Base-by-base conservation (phyloP, 2,113 vertebrate genomes). In the Hydrolagus affinis region DNA sequence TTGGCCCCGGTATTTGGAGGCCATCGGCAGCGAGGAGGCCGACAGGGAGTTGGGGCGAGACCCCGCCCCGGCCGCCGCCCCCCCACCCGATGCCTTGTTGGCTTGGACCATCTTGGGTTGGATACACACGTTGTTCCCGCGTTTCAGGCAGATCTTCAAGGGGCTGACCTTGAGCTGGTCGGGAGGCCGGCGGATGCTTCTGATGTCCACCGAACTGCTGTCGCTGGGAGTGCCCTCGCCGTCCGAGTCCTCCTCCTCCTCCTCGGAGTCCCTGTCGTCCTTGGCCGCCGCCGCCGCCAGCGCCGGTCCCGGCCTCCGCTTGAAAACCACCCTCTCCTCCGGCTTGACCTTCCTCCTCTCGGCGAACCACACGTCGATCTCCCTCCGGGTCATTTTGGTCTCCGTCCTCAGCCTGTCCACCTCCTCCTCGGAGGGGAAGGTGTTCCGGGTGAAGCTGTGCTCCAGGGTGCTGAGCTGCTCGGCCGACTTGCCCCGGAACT, bases 141-240 rank as follows among this genome's bases (percentile, higher is more conserved):
- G 98, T 89, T 97, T 99, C 85, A 99, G 93, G 88, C 98, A 98
- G 87, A 99, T 98, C 90, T 99, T 99, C 88, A 99, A 98, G 74
- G 98, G 98, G 88, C 95, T 98, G 86, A 98, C 98, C 88, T 98
- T 99, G 62, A 93, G 94, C 85, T 95, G 95, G 0, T 62, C 87
- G 0, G 87, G 86, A 17, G 11, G 69, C 0, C 12, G 86, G 80
- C 70, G 87, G n/a, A 59, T 86, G 44, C 92, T 86, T 0, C 88
- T 89, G n/a, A 76, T 4, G 0, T 96, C 96, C 1, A 90, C 89
- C 14, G 91, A 94, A 86, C 89, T 91, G 0, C 93, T 94, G 62
- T 95, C 95, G 0, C 93, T 89, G 0, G 88, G 86, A 0, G 91
- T 90, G 87, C 91, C 90, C 89, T 91, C 86, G 93, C 94, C 80